Evolutionary conservation across 2,113 vertebrate genomes (phyloP), one percentile per base, ranked within the genome.

Genomic region (Elgaria multicarinata): DNA sequence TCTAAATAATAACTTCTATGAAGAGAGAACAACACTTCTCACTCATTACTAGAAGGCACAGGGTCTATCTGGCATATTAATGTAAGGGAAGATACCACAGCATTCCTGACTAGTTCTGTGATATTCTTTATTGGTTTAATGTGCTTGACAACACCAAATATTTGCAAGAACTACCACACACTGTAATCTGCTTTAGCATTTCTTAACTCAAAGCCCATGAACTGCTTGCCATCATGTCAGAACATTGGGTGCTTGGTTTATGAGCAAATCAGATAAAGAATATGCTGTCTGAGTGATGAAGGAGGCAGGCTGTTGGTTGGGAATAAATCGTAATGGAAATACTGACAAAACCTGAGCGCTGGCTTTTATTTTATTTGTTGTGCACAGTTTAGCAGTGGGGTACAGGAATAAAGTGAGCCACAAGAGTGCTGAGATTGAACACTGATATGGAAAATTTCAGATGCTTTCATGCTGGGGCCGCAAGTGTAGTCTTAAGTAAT

Each of bases 241-340:
- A 53, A 78, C 44, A 13, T 50, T 46, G 18, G 53, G n/a, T 3
- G 4, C 44, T 46, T 75, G 39, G 44, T 89, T 71, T 69, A 81
- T 87, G 46, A 78, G 42, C 62, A 64, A 24, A 53, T 81, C 33
- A 86, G 42, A 53, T 76, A 80, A 86, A n/a, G 33, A 13, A 80
- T 36, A 79, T 75, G 33, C 0, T 76, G 85, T 0, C 0, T 86
- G 0, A 24, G 81, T 84, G 22, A 6, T 28, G 46, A 44, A 50
- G 44, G 66, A 88, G 50, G 31, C 64, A 78, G 28, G 0, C 36
- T 82, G 72, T 64, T 77, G 66, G 77, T 50, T 89, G 62, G 18
- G 66, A 85, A 77, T 39, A 77, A 46, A 55, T 55, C 31, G 18
- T 67, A 84, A 89, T 86, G 87, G 85, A 87, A 87, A 83, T 72